These are phyloP conservation scores for Drosophila lutescens DNA, from an alignment of 2,888 invertebrate genomes.

Conservation along the genomic window DNA sequence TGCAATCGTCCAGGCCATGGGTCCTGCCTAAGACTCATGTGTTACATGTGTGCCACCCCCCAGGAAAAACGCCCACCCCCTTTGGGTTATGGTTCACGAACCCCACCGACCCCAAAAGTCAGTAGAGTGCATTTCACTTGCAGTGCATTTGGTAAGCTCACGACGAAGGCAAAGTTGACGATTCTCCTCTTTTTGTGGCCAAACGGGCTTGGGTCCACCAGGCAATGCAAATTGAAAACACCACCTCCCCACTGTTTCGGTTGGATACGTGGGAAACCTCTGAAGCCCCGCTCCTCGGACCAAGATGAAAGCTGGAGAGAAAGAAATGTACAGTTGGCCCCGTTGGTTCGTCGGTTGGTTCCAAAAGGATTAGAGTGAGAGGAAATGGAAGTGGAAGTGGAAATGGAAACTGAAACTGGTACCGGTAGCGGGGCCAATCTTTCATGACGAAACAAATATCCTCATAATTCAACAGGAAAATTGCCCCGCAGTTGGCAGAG, in stretches of 20 bases:
- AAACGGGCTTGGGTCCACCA: slow-evolving; percentile 34
- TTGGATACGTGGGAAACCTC: background rate
- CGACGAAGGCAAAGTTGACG: slow-evolving; percentile 79
- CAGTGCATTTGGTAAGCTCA: slow-evolving; percentile 77
- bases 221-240: slow-evolving; percentile 57
- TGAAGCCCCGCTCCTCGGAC: slow-evolving; percentile 8
- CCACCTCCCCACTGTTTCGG: background rate
- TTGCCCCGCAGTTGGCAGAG: slow-evolving; percentile 58
- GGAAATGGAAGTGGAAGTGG: slow-evolving; percentile 6
- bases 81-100: slow-evolving; percentile 45
- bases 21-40: slow-evolving; percentile 74
- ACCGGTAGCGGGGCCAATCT: slow-evolving; percentile 75
- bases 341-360: slow-evolving; percentile 31
- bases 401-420: slow-evolving; percentile 10
- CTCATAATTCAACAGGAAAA: slow-evolving; percentile 82
- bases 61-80: background rate
- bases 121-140: slow-evolving; percentile 77
- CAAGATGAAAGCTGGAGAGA: slow-evolving; percentile 34
- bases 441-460: slow-evolving; percentile 81
- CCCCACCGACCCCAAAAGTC: slow-evolving; percentile 55
- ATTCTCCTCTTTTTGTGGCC: slow-evolving; percentile 62
- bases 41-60: slow-evolving; percentile 52
- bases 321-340: slow-evolving; percentile 52
- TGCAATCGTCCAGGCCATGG: slow-evolving; percentile 80
- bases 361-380: slow-evolving; percentile 61